Conservation (phyloP, 2,113 vertebrate genomes). For the Chloropsis cyanopogon region DNA sequence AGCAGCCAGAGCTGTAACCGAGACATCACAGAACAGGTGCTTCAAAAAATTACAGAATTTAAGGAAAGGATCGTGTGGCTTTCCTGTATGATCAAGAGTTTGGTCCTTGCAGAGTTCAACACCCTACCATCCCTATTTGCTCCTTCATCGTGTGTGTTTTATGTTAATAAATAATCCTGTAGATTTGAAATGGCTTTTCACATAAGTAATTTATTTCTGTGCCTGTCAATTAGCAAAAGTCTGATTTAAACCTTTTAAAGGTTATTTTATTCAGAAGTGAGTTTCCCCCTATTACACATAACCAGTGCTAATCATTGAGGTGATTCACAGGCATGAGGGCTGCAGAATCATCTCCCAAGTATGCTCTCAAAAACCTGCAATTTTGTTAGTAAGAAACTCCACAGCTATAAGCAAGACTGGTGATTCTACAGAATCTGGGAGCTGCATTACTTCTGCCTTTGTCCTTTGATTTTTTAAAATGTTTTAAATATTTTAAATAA, state of each 20-base stretch:
- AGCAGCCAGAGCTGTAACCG: not conserved
- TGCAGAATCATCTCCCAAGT: not conserved
- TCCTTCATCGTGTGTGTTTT: not conserved
- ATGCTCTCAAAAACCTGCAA: not conserved
- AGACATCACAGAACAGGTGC: slow-evolving; percentile 3
- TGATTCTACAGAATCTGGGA: not conserved
- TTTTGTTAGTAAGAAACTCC: not conserved
- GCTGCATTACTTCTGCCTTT: slow-evolving; percentile 32
- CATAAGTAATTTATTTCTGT: not conserved
- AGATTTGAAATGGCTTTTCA: not conserved
- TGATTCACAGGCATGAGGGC: not conserved
- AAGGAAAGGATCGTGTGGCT: not conserved
- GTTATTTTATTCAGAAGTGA: not conserved
- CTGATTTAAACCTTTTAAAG: not conserved
- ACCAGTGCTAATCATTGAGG: not conserved
- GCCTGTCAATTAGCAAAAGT: not conserved
- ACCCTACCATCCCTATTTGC: not conserved
- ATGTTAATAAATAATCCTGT: not conserved
- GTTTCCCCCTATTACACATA: not conserved
- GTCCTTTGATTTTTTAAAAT: not conserved
- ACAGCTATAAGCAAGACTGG: not conserved
- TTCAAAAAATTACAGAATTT: not conserved
- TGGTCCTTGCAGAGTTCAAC: not conserved
- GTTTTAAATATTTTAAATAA: slow-evolving; percentile 47
- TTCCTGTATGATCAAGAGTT: not conserved